Conservation (phyloP, 2,888 invertebrate species). For the Pyralis farinalis region DNA sequence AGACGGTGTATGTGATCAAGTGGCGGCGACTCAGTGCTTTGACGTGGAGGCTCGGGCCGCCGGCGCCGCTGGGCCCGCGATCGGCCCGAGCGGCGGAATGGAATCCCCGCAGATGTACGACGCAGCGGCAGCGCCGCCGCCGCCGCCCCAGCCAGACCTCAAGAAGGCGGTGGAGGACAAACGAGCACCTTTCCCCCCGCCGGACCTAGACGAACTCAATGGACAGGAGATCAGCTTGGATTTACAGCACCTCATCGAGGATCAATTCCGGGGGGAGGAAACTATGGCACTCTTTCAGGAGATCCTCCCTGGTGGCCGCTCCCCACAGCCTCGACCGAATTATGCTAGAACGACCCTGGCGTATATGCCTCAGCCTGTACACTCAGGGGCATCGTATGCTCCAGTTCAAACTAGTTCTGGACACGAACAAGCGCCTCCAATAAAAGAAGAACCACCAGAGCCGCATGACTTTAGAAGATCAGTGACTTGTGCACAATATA, state of each 20-base stretch:
- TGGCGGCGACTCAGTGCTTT: slow-evolving; percentile 71
- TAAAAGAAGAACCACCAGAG: slow-evolving; percentile 93
- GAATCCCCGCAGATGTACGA: slow-evolving; percentile 95
- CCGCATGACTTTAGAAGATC: slow-evolving; percentile 87
- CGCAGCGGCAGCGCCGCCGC: slow-evolving; percentile 82
- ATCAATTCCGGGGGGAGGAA: slow-evolving; percentile 92
- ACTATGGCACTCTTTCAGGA: slow-evolving; percentile 90
- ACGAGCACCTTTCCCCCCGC: slow-evolving; percentile 87
- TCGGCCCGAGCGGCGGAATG: slow-evolving; percentile 82
- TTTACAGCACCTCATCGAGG: slow-evolving; percentile 95
- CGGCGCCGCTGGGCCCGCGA: slow-evolving; percentile 69
- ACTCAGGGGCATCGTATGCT: slow-evolving; percentile 85
- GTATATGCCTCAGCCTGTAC: slow-evolving; percentile 96
- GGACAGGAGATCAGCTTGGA: slow-evolving; percentile 96
- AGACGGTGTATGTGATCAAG: slow-evolving; percentile 65
- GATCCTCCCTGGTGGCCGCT: slow-evolving; percentile 84
- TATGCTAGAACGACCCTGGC: slow-evolving; percentile 88
- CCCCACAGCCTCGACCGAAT: slow-evolving; percentile 58
- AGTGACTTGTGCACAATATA: slow-evolving; percentile 80
- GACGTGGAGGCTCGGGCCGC: slow-evolving; percentile 74
- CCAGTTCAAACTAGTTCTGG: slow-evolving; percentile 78
- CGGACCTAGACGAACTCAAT: slow-evolving; percentile 93
- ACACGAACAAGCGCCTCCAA: slow-evolving; percentile 87
- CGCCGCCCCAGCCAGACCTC: slow-evolving; percentile 82
- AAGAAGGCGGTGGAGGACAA: slow-evolving; percentile 83